phyloP scores from a whole-genome alignment of 2,113 vertebrate genomes.

The Platichthys flesus region DNA sequence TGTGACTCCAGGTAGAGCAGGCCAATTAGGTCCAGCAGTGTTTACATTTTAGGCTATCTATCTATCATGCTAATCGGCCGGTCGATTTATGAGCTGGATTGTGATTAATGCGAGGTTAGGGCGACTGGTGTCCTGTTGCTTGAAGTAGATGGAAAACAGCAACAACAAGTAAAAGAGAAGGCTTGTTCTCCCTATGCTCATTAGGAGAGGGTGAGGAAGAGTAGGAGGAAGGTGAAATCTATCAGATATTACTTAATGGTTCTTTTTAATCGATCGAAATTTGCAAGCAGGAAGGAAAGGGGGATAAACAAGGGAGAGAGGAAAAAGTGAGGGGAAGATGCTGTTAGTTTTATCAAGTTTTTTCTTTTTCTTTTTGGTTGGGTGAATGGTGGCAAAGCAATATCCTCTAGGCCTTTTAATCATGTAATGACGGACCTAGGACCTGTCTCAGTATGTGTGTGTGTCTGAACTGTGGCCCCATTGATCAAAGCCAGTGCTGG shows the following conservation, averaged over 20 bases:
- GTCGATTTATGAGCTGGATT: constrained; percentile 91
- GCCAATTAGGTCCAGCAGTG: constrained; percentile 83
- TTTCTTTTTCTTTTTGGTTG: constrained; percentile 42
- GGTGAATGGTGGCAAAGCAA: constrained; percentile 76
- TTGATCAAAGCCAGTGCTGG: constrained; percentile 90
- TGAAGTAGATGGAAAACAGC: constrained; percentile 69
- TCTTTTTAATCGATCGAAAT: constrained; percentile 69
- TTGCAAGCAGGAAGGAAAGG: constrained; percentile 48
- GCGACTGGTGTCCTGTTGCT: constrained; percentile 75
- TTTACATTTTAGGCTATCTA: constrained; percentile 94
- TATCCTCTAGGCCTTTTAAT: constrained; percentile 87
- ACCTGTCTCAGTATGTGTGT: constrained; percentile 55
- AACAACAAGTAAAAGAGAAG: constrained; percentile 42
- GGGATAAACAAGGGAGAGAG: neutral
- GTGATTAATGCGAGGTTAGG: constrained; percentile 91
- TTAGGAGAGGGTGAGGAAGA: constrained; percentile 69
- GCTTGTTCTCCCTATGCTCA: constrained; percentile 69
- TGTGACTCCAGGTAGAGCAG: constrained; percentile 54
- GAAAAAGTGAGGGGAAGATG: constrained; percentile 26
- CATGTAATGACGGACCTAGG: constrained; percentile 82
- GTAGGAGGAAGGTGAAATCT: constrained; percentile 46
- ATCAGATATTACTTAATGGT: constrained; percentile 29
- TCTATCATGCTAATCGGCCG: constrained; percentile 91
- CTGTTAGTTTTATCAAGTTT: constrained; percentile 82
- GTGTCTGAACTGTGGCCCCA: constrained; percentile 73